Evolutionary conservation across 2,113 vertebrate species (phyloP).

Genomic region (Mionectes macconnelli): DNA sequence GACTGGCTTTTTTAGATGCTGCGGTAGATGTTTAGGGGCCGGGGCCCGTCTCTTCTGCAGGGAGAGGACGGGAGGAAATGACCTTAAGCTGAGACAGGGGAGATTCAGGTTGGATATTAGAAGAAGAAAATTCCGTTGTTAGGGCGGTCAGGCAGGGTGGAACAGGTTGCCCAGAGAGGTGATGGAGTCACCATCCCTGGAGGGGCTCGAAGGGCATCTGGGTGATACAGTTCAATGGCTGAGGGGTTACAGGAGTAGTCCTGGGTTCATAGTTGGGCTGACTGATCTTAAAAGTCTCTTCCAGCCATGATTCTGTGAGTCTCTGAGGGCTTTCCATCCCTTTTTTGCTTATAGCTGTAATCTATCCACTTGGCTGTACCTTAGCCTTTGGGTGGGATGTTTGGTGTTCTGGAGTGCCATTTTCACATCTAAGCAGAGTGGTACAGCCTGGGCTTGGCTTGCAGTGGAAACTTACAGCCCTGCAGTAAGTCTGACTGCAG

Average conservation of each 20-base stretch:
- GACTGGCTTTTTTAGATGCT: too few species aligned
- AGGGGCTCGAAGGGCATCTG: neutral
- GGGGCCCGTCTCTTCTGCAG: neutral
- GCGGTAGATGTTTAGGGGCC: neutral
- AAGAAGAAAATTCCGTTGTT: neutral
- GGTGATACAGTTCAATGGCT: neutral
- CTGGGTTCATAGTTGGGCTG: accelerated
- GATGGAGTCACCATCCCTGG: neutral
- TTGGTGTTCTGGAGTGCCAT: neutral
- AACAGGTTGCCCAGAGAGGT: neutral
- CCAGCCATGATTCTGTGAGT: accelerated
- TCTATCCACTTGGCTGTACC: neutral
- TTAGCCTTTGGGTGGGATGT: neutral
- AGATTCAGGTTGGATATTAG: neutral
- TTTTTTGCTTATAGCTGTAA: neutral
- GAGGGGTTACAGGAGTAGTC: neutral
- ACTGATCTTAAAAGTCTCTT: accelerated
- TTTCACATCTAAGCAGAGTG: neutral
- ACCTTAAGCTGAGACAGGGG: neutral
- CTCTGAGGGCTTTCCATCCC: neutral
- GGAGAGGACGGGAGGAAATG: neutral
- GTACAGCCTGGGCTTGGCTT: neutral
- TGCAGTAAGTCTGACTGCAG: neutral
- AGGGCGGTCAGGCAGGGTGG: neutral
- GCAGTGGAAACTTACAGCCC: constrained; percentile 1